Evolutionary conservation across 1,140 invertebrate species (phyloP).

Genomic region (Nasonia vitripennis): DNA sequence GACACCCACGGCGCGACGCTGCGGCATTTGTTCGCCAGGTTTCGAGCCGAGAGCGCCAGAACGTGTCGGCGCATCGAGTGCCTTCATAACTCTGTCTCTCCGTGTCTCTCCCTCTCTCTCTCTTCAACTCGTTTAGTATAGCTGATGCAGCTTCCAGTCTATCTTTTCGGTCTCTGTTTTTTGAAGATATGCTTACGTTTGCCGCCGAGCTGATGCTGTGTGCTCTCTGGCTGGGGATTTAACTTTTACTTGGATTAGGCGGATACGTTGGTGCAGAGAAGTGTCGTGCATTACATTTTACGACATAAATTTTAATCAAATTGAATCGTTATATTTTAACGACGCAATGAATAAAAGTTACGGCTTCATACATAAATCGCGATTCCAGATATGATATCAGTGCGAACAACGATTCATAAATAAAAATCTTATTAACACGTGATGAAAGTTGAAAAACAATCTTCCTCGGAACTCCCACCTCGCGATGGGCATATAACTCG

Average conservation of each 20-base stretch:
- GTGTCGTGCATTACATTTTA: too few relatives aligned
- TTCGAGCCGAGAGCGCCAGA: background rate
- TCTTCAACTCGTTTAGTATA: background rate
- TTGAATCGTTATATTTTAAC: too few relatives aligned
- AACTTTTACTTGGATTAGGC: background rate
- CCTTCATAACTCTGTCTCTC: background rate
- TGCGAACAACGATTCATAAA: background rate
- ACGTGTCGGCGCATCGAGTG: constrained; percentile 46
- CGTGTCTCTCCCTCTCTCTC: background rate
- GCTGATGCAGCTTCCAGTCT: background rate
- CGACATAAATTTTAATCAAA: too few relatives aligned
- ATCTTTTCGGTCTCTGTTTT: background rate
- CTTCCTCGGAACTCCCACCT: background rate
- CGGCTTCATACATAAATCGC: too few relatives aligned
- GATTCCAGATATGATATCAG: background rate
- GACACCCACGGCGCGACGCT: constrained; percentile 8
- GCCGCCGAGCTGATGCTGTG: too few relatives aligned
- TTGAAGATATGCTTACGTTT: background rate
- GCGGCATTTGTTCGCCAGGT: constrained; percentile 23
- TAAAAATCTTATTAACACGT: background rate
- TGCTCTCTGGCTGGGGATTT: background rate
- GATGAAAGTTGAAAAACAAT: background rate
- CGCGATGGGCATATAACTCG: background rate
- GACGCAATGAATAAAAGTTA: too few relatives aligned
- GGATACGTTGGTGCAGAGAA: background rate